Evolutionary conservation across 2,113 vertebrate species (phyloP).

Genomic region (Grus americana): DNA sequence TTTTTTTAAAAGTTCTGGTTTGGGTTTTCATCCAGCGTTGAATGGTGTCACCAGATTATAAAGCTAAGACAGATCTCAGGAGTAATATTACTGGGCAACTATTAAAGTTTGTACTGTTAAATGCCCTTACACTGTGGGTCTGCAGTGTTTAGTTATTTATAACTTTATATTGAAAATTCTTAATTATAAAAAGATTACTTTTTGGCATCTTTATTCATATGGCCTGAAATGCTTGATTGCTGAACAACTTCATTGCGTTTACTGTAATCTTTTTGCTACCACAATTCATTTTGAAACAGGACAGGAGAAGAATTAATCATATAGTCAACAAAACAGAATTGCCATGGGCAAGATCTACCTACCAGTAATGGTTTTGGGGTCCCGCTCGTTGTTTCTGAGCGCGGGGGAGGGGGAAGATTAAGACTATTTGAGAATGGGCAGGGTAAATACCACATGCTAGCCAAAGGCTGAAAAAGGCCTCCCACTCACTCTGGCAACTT

Average conservation of each 20-base stretch:
- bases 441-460: neutral
- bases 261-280: neutral
- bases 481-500: neutral
- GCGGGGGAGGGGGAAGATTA: neutral
- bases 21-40: neutral
- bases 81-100: neutral
- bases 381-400: neutral
- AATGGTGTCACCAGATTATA: neutral
- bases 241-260: neutral
- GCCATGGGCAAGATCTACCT: neutral
- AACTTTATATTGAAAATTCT: neutral
- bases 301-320: neutral
- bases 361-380: neutral
- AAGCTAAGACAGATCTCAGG: neutral
- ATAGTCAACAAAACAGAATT: neutral
- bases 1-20: neutral
- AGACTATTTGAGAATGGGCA: neutral
- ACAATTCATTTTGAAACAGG: neutral
- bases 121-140: neutral
- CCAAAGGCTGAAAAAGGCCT: neutral
- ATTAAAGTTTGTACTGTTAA: neutral
- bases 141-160: neutral
- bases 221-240: neutral
- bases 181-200: neutral
- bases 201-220: neutral